These are phyloP conservation scores for Drosophila cracens DNA, from an alignment of 2,888 invertebrate genomes.

Conservation along the genomic window DNA sequence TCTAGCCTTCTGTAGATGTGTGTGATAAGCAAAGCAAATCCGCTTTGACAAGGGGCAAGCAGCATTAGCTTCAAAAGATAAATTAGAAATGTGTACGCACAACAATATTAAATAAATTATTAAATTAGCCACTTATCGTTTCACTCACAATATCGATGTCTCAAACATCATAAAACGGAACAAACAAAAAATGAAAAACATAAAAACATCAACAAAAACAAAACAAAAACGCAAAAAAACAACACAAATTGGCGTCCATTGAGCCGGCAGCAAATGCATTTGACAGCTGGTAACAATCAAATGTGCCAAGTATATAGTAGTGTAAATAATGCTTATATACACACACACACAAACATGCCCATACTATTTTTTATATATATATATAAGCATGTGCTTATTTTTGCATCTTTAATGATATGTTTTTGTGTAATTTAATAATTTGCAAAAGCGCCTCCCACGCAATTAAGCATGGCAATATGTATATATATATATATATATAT, in stretches of 20 bases:
- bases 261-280: conserved; percentile 49
- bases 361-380: neutral
- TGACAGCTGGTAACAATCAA: conserved; percentile 42
- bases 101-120: too few species aligned
- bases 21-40: neutral
- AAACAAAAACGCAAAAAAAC: conserved; percentile 46
- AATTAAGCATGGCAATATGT: conserved; percentile 1
- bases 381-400: conserved; percentile 32
- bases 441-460: neutral
- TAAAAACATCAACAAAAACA: conserved; percentile 33
- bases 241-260: conserved; percentile 19
- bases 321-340: neutral
- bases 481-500: neutral
- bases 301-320: neutral
- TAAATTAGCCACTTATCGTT: neutral
- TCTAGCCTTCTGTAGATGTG: neutral
- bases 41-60: neutral
- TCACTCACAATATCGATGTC: neutral
- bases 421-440: conserved; percentile 42
- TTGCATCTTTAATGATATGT: conserved; percentile 44
- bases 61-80: neutral
- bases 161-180: neutral
- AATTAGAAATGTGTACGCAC: too few species aligned
- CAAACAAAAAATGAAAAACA: conserved; percentile 17
- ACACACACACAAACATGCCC: neutral